A percentile compares a stretch with the other conserved stretches of the same genome.
phyloP scores from a whole-genome alignment of 2,113 vertebrate genomes.

The Engystomops pustulosus region DNA sequence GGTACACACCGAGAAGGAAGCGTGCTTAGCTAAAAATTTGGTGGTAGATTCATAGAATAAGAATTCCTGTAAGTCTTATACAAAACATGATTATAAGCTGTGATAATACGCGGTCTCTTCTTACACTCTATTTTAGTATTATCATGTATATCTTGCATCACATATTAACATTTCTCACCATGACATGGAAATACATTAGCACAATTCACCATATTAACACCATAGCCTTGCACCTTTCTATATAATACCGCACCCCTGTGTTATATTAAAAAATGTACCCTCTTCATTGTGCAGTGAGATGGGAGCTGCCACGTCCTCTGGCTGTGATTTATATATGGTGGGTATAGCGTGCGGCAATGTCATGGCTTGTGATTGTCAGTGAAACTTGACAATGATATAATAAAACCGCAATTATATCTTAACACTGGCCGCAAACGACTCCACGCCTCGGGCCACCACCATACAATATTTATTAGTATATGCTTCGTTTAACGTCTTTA shows the following conservation, averaged over 20 bases:
- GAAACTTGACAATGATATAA: background rate
- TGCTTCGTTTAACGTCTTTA: constrained; percentile 7
- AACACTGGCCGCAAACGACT: background rate
- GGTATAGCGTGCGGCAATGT: background rate
- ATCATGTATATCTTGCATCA: background rate
- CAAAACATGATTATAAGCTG: no score
- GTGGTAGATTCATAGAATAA: no score
- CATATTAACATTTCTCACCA: background rate
- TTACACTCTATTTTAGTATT: background rate
- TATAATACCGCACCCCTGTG: background rate
- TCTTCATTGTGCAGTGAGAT: background rate
- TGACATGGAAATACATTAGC: background rate
- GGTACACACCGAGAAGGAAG: no score
- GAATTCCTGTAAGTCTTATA: no score
- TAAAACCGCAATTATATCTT: constrained; percentile 7
- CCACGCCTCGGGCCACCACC: background rate
- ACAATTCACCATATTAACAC: background rate
- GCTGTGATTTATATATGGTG: background rate
- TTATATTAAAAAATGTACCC: background rate
- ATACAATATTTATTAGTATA: constrained; percentile 17
- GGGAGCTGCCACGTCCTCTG: background rate
- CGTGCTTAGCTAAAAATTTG: no score
- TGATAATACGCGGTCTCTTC: no score
- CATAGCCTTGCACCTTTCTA: background rate
- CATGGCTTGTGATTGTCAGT: background rate